A percentile compares a stretch with the other conserved stretches of the same genome.
Conservation (phyloP, 1,140 invertebrate species). For the Drosophila serrata region DNA sequence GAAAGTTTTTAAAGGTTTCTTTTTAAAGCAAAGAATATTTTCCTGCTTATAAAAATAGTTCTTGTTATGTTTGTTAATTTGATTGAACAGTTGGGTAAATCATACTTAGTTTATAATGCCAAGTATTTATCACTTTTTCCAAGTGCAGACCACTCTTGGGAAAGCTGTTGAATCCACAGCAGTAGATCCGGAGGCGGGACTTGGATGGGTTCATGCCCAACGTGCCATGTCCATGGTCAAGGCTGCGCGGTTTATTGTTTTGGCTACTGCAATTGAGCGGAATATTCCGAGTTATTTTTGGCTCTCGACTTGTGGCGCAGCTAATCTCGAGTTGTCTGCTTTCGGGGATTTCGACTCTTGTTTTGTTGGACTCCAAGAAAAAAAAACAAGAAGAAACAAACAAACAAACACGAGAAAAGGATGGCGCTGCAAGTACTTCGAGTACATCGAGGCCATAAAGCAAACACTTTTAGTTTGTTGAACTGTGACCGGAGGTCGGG, state of each 20-base stretch:
- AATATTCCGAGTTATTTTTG: constrained; percentile 74
- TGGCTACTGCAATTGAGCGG: constrained; percentile 68
- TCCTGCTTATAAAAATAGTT: not conserved
- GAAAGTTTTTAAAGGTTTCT: not conserved
- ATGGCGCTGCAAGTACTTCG: constrained; percentile 44
- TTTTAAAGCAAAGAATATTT: not conserved
- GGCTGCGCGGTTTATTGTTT: constrained; percentile 70
- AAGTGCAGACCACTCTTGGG: constrained; percentile 10
- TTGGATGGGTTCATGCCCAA: constrained; percentile 46
- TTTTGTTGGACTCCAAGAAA: constrained; percentile 35
- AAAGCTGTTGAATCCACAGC: constrained; percentile 4
- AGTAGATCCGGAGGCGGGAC: constrained; percentile 25
- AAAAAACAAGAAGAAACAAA: constrained; percentile 7
- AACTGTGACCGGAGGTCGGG: constrained; percentile 65
- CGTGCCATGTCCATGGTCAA: constrained; percentile 70
- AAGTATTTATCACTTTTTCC: not conserved
- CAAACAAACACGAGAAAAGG: constrained; percentile 3
- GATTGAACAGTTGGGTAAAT: too few relatives aligned
- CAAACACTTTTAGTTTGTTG: constrained; percentile 82
- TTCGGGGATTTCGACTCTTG: constrained; percentile 58
- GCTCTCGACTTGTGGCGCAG: constrained; percentile 67
- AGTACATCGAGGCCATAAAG: constrained; percentile 73
- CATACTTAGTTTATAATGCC: too few relatives aligned
- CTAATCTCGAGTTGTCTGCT: constrained; percentile 78
- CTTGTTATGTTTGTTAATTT: not conserved